Evolutionary conservation across 2,113 vertebrate species (phyloP).

Genomic region (Burhinus oedicnemus): DNA sequence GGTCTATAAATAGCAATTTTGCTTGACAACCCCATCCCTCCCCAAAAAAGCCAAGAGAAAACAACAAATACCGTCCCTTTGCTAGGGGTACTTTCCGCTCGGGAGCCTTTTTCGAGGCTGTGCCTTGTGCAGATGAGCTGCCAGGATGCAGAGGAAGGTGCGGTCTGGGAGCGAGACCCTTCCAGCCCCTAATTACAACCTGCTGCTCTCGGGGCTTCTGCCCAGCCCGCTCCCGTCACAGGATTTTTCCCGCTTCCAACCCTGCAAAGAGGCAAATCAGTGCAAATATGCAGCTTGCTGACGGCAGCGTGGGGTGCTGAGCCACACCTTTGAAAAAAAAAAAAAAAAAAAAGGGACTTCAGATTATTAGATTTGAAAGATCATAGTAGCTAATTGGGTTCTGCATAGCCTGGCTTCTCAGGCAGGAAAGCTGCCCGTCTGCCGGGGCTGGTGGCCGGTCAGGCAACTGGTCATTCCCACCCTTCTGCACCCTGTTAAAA

Average conservation of each 20-base stretch:
- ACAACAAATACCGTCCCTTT: not conserved
- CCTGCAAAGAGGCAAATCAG: not conserved
- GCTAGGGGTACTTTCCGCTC: not conserved
- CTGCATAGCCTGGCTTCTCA: not conserved
- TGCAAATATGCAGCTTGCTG: not conserved
- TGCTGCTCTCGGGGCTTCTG: not conserved
- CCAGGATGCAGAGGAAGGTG: not conserved
- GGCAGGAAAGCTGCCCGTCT: not conserved
- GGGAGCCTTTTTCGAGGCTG: not conserved
- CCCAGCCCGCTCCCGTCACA: not conserved
- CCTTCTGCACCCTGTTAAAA: not conserved
- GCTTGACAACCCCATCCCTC: not conserved
- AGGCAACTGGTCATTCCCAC: constrained; percentile 8
- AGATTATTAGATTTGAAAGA: not conserved
- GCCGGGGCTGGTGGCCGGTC: not conserved
- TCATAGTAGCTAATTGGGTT: not conserved
- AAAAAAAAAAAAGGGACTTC: not conserved
- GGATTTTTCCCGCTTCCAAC: not conserved
- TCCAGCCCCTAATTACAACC: not conserved
- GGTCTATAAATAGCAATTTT: not conserved
- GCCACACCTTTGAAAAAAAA: not conserved
- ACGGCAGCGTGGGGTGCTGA: not conserved
- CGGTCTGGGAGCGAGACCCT: not conserved
- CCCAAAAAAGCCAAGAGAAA: not conserved
- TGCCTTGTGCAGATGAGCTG: not conserved